phyloP scores from a whole-genome alignment of 1,140 invertebrate genomes.

The Capitella teleta region DNA sequence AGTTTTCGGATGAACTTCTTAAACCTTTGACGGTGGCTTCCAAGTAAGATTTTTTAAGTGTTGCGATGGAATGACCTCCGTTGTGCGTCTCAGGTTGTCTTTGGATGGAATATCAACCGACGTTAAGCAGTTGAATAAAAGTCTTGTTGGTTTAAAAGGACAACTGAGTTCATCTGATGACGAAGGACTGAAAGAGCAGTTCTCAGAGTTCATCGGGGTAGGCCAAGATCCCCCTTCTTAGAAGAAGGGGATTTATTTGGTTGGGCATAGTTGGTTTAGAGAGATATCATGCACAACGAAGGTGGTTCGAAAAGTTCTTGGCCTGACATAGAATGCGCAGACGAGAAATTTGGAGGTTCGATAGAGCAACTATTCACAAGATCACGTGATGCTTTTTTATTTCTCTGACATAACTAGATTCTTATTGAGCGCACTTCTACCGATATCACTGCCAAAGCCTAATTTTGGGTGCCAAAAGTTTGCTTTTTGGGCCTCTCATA shows the following conservation, averaged over 20 bases:
- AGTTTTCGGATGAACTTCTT: slow-evolving; percentile 29
- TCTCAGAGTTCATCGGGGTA: slow-evolving; percentile 76
- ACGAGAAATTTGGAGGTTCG: no score
- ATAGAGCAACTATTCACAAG: no score
- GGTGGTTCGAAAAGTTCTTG: no score
- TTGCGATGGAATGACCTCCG: not conserved
- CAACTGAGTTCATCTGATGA: slow-evolving; percentile 72
- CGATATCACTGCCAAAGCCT: no score
- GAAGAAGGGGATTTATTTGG: not conserved
- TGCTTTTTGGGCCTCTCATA: no score
- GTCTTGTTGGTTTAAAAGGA: slow-evolving; percentile 54
- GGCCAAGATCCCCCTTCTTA: slow-evolving; percentile 4
- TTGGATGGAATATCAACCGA: not conserved
- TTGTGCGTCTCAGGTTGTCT: no score
- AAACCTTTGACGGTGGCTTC: slow-evolving; percentile 29
- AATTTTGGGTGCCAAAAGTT: no score
- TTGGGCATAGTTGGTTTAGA: not conserved
- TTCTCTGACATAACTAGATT: no score
- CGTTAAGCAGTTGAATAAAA: not conserved
- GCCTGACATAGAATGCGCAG: no score
- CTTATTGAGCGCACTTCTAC: no score
- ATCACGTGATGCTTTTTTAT: no score
- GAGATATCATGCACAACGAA: no score
- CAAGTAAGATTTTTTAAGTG: slow-evolving; percentile 16
- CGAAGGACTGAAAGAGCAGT: slow-evolving; percentile 77